phyloP scores from a whole-genome alignment of 2,113 vertebrate genomes.

The human (Homo sapiens) region DNA sequence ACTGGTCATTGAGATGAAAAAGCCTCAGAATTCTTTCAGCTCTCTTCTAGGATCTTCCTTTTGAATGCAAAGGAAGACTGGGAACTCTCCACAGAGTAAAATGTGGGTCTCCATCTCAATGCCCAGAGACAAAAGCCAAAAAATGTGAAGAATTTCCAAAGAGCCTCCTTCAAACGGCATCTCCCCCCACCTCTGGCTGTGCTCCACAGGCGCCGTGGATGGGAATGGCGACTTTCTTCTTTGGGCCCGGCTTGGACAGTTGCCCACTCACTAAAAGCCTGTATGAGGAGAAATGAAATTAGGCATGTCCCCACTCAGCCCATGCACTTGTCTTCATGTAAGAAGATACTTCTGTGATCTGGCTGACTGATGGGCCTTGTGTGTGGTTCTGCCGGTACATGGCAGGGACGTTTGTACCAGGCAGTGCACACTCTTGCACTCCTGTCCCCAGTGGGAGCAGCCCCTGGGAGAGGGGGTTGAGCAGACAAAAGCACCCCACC shows the following conservation, averaged over 20 bases:
- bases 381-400: rapidly evolving
- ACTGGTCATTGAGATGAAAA: constrained; percentile 17
- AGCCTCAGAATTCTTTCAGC: neutral
- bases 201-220: neutral
- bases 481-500: neutral
- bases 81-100: neutral
- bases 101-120: constrained; percentile 68
- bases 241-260: constrained; percentile 2
- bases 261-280: constrained; percentile 43
- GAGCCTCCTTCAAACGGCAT: constrained; percentile 67
- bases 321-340: neutral
- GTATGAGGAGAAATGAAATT: neutral
- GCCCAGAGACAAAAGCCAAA: constrained; percentile 85
- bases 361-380: neutral
- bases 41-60: constrained; percentile 39
- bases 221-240: constrained; percentile 42
- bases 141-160: constrained; percentile 87
- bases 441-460: rapidly evolving
- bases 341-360: constrained; percentile 26
- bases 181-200: constrained; percentile 37
- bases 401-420: neutral
- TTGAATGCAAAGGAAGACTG: constrained; percentile 67
- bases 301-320: neutral
- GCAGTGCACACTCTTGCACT: neutral
- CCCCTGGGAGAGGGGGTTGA: rapidly evolving